Evolutionary conservation across 2,888 invertebrate species (phyloP), one percentile per base, ranked within the genome.

Genomic region (Leptinotarsa tumamoca): DNA sequence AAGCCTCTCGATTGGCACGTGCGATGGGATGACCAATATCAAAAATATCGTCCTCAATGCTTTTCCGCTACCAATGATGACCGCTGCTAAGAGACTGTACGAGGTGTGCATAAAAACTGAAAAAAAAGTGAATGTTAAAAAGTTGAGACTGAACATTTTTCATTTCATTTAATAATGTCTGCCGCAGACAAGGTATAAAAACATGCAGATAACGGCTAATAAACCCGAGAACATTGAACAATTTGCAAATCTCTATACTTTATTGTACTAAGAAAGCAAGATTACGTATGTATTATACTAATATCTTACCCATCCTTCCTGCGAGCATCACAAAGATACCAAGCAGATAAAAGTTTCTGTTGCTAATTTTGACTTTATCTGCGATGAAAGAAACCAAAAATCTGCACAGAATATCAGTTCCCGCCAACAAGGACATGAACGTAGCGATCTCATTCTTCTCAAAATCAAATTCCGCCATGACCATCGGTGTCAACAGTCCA

Each of bases 31-130:
- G 13, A 94, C 93, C 4, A 94, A 87, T 0, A 93, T 93, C 92
- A 94, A 93, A 83, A 94, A 94, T 13, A 94, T 93, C 4, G 94
- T 94, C 73, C 94, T 89, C 1, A 94, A 86, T 0, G 93, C 94
- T 88, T 94, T 94, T 33, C 93, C 93, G 75, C 92, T 90, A 0
- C 94, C 94, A 78, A 94, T 92, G 79, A 93, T 90, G 0, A 92
- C 90, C 51, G 93, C 92, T 15, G 93, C 91, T 18, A 90, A 78
- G 27, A 94, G 84, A 0, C 92, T 89, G 2, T 92, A 87, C 17
- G 85, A 83, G 83, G 91, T 90, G 82, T 92, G 90, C 4, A 94
- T 92, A 74, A 94, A 88, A 72, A 92, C 92, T 92, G 72, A 50
- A 80, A 78, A 79, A 43, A 63, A 43, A 3, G 2, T 43, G 43